Conservation (phyloP, 2,888 invertebrate genomes). For the Lumbricus terrestris region DNA sequence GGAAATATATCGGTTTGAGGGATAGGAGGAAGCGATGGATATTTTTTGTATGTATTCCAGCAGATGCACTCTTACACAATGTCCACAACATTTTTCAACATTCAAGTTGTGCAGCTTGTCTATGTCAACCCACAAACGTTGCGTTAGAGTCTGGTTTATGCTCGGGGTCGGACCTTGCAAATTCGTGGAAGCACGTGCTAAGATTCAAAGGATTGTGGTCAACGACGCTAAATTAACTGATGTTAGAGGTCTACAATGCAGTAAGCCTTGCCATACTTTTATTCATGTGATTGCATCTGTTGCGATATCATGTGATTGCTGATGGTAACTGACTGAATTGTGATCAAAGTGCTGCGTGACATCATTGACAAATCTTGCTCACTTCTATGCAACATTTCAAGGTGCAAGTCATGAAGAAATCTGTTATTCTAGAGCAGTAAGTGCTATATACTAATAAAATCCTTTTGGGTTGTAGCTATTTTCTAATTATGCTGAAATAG, state of each 20-base stretch:
- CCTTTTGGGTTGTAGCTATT: background rate
- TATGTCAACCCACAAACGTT: background rate
- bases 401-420: background rate
- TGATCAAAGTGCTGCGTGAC: background rate
- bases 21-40: background rate
- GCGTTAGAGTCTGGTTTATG: conserved; percentile 3
- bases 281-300: too few relatives aligned
- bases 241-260: background rate
- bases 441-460: background rate
- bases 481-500: background rate
- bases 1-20: background rate
- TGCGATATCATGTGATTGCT: background rate
- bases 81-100: background rate
- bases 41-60: background rate
- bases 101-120: background rate
- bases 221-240: background rate
- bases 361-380: background rate
- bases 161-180: conserved; percentile 3
- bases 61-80: background rate
- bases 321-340: background rate
- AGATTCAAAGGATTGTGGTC: background rate
- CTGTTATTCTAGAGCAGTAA: background rate
- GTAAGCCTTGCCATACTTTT: background rate
- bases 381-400: background rate
- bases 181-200: background rate